Percentiles rank a stretch among this genome's conserved stretches.
Evolutionary conservation across 2,797 vertebrate species (phyloP).

Genomic region (Acrocephalus scirpaceus): DNA sequence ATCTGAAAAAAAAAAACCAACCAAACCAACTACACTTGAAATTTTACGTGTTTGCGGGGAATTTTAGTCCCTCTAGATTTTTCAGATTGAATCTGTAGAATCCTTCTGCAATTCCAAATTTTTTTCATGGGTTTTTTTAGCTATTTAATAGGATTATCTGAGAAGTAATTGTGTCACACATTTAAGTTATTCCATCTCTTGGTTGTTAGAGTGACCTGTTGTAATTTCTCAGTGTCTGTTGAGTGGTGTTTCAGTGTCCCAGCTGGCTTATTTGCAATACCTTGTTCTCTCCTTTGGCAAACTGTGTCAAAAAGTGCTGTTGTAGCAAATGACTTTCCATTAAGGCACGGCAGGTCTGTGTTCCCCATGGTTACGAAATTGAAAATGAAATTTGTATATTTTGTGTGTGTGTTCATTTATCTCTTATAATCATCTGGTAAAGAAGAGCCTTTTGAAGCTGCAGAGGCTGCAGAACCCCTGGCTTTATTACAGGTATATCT

Average conservation of each 20-base stretch:
- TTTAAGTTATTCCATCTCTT: not conserved
- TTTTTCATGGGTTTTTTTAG: fast-evolving
- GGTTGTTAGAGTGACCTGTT: not conserved
- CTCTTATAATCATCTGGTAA: not conserved
- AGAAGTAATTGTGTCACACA: not conserved
- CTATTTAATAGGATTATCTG: not conserved
- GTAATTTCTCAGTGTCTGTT: not conserved
- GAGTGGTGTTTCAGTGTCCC: not conserved
- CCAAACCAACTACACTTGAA: not conserved
- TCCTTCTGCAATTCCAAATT: not conserved
- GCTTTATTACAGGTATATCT: not conserved
- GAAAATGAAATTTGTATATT: conserved; percentile 5
- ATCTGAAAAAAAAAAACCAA: not conserved
- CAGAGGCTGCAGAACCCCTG: not conserved
- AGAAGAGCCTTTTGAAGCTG: not conserved
- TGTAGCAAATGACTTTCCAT: not conserved
- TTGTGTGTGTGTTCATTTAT: not conserved
- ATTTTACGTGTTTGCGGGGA: not conserved
- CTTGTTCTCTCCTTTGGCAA: not conserved
- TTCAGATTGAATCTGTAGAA: not conserved
- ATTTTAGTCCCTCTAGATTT: not conserved
- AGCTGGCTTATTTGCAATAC: not conserved
- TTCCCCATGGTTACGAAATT: not conserved
- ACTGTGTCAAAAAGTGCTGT: not conserved
- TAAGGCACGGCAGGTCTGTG: not conserved